phyloP scores from a whole-genome alignment of 2,113 vertebrate species.

The Tautogolabrus adspersus region DNA sequence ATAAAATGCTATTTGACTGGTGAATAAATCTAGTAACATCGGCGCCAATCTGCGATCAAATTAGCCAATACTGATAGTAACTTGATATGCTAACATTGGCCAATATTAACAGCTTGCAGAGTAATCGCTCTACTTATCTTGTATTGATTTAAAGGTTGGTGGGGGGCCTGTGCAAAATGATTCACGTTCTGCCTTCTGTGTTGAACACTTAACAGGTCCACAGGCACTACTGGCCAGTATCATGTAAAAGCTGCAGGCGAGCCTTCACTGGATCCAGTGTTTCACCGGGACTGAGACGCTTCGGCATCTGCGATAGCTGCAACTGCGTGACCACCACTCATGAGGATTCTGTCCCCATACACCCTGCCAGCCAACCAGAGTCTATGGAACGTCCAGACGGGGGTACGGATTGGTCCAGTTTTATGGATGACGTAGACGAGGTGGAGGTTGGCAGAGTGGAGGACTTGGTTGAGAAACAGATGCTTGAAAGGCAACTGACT shows the following conservation, averaged over 20 bases:
- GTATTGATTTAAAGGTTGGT: not conserved
- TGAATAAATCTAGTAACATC: too few relatives aligned
- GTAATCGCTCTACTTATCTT: too few relatives aligned
- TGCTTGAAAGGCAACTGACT: constrained; percentile 76
- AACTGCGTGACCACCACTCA: constrained; percentile 93
- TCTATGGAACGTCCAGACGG: constrained; percentile 85
- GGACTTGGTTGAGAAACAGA: constrained; percentile 84
- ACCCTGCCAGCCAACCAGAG: constrained; percentile 85
- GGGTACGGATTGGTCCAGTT: constrained; percentile 92
- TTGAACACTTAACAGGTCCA: constrained; percentile 86
- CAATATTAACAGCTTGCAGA: too few relatives aligned
- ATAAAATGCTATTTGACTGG: too few relatives aligned
- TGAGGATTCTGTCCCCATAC: constrained; percentile 85
- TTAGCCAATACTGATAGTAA: too few relatives aligned
- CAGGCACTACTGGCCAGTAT: constrained; percentile 92
- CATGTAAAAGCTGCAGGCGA: constrained; percentile 94
- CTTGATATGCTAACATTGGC: too few relatives aligned
- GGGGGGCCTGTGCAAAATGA: not conserved
- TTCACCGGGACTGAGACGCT: constrained; percentile 90
- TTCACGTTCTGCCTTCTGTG: not conserved
- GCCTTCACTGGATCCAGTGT: constrained; percentile 89
- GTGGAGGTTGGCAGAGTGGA: constrained; percentile 84
- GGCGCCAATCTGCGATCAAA: too few relatives aligned
- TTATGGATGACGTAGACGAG: constrained; percentile 94
- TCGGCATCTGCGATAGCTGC: constrained; percentile 94